Base-by-base conservation (phyloP, 2,797 vertebrate genomes). In the Odontamblyopus lacepedii region DNA sequence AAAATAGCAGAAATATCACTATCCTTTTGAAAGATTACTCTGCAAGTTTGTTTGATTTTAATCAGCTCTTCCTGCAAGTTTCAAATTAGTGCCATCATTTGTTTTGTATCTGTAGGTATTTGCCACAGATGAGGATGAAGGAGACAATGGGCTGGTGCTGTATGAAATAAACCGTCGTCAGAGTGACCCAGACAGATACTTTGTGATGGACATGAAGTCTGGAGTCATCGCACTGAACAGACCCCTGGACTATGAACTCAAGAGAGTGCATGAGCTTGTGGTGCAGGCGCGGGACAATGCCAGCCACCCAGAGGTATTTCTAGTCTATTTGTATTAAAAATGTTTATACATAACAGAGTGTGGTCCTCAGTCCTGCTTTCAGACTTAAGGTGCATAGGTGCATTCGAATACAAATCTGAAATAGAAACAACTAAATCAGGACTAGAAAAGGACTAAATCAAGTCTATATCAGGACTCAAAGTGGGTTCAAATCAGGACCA, bases 141-240 rank as follows among this genome's bases (percentile, higher is more conserved):
- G 96, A 12, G 94, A 95, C 78, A 99, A 99, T 0, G 98, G 97
- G 11, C 92, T 95, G 55, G 95, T 99, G 71, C 87, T 95, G 50
- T 99, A 98, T 2, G 96, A 98, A 88, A 99, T 99, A 83, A 99
- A 98, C 83, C 91, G 97, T 19, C 93, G 98, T 69, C 98, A 99
- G 85, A 99, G 98, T 0, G 98, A 99, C 80, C 96, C 97, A 0
- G 96, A 98, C 0, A 95, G 85, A 8, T 98, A 96, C 82, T 99
- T 99, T 88, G 93, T 94, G 65, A 95, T 99, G 0, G 95, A 99
- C 2, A 86, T 96, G 0, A 93, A 85, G 32, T 95, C 94, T 0
- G 98, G 98, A 4, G 75, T 98, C 61, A 96, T 99, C 76, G 95
- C 93, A 1, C 93, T 99, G n/a, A 97, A 97, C 84, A 96, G 97